Evolutionary conservation across 2,797 vertebrate species (phyloP).

Genomic region (Paratrypauchen microcephalus): DNA sequence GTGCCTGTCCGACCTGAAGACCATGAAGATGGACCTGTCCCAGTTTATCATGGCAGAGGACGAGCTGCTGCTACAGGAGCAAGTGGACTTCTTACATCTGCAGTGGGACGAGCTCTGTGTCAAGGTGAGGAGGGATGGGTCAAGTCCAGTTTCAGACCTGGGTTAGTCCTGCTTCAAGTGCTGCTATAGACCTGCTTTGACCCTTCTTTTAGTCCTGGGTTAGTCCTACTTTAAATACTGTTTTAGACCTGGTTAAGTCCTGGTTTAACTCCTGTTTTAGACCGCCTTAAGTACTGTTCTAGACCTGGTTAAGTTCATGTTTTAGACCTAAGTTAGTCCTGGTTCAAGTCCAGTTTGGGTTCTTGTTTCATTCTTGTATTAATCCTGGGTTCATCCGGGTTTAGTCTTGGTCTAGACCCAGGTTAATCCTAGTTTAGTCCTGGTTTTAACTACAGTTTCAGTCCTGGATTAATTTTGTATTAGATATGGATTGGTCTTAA

Average conservation of each 20-base stretch:
- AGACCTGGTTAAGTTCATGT: background rate
- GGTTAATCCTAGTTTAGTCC: background rate
- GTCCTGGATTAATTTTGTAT: background rate
- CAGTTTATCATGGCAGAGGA: conserved; percentile 85
- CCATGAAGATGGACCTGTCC: conserved; percentile 84
- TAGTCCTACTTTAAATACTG: background rate
- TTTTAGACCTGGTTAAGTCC: too few species aligned
- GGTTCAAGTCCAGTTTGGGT: background rate
- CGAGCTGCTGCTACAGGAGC: conserved; percentile 83
- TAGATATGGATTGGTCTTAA: background rate
- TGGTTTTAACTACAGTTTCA: background rate
- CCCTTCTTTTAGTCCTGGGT: background rate
- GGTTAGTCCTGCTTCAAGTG: background rate
- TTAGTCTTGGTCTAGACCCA: background rate
- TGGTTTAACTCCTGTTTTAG: background rate
- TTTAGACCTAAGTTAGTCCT: background rate
- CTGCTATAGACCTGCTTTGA: background rate
- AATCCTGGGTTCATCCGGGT: background rate
- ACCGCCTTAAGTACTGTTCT: background rate
- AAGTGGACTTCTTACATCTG: conserved; percentile 83
- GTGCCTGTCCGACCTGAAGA: conserved; percentile 81
- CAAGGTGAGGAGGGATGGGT: conserved; percentile 68
- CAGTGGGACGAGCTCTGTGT: conserved; percentile 94
- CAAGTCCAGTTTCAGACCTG: background rate
- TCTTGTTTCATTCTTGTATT: background rate